Evolutionary conservation across 2,113 vertebrate species (phyloP), one percentile per base, ranked within the genome.

Genomic region (Megalops atlanticus): DNA sequence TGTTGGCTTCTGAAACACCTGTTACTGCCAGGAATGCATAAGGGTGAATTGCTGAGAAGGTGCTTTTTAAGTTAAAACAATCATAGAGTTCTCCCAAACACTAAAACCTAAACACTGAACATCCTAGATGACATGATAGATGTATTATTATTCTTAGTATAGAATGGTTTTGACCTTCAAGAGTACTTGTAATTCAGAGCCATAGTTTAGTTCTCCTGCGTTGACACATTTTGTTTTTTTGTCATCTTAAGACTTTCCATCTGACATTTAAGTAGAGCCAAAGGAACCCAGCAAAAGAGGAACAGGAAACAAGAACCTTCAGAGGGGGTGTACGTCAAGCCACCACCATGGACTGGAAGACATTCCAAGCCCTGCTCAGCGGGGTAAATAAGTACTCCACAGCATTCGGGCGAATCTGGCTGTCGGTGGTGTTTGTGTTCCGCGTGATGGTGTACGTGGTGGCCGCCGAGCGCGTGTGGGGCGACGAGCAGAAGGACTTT

Each of bases 381-480:
- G 95, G 95, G 0, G 95, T 96, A 43, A 96, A 96, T 87, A 95
- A 95, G 83, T 96, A 96, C 86, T 96, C 95, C 43, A 97, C 96
- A 0, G 95, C 93, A 0, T 95, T 96, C 0, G 91, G 96, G 16
- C 93, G 94, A 14, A 87, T 97, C 79, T 97, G 96, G 96, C 92
- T 96, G 76, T 96, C 95, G 0, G 93, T 97, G 87, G 96, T 97
- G 73, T 96, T 97, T 73, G 92, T 96, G 70, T 97, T 96, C 88
- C 90, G 95, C 1, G 92, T 96, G 78, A 89, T 96, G 89, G 96
- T 96, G 81, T 96, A 95, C 1, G 94, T 96, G 82, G 96, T 97
- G 86, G 96, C 95, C 0, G 96, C 95, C 0, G 95, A 97, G 86
- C 88, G 92, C 0, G 96, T 97, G 64, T 96, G 96, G 96, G 91